Evolutionary conservation across 2,113 vertebrate species (phyloP), one percentile per base, ranked within the genome.

Genomic region (Sinocyclocheilus grahami): DNA sequence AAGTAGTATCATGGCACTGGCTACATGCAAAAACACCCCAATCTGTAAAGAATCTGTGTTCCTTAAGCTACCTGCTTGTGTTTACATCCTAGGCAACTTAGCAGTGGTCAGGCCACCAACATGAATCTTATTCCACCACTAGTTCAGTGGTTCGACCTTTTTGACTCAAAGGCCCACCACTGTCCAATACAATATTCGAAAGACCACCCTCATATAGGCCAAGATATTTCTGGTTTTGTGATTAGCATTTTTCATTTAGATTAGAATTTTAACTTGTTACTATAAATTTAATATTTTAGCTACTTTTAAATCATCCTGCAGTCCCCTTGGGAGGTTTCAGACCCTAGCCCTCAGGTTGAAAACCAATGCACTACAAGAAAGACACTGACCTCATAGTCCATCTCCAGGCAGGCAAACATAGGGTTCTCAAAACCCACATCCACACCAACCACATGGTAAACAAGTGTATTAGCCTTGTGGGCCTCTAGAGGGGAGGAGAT

Each of bases 341-440:
- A 7, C 13, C 14, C 14, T 16, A 33, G 27, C 27, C 14, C 24
- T 67, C 27, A 2, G 13, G 27, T 0, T 14, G 10, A 65, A 14
- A 65, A 14, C 24, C 24, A 3, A 9, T 18, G 27, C 30, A 69
- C 14, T 1, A 33, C 5, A 10, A 85, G 22, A 22, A 77, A 12
- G 0, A 78, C 37, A 0, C 87, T 93, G 90, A 99, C 98, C 96
- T 99, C 98, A 85, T 99, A 99, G 91, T 99, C 98, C 98, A 99
- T 99, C 93, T 99, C 98, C 67, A 99, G 94, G 89, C 98, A 99
- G 71, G 98, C 98, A 93, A 99, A 99, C 98, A 99, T 99, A 0
- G 98, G 98, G 88, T 99, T 99, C 91, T 99, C 98, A 95, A 99
- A 99, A 63, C 98, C 98, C 2, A 99, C 98, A 33, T 99, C 98